Conservation (phyloP, 2,113 vertebrate species). For the Apaloderma vittatum region DNA sequence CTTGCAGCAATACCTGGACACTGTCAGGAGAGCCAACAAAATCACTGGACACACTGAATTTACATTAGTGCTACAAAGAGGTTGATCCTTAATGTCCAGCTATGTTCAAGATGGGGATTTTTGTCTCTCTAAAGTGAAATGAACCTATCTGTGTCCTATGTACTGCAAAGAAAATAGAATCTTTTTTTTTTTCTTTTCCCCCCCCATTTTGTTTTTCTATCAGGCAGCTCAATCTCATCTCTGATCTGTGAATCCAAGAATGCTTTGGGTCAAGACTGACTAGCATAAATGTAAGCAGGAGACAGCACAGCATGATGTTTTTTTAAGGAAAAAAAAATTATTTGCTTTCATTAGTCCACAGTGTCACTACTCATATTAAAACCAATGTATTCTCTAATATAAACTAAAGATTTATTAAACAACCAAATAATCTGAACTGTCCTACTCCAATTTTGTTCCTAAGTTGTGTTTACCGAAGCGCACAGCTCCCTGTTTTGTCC, state of each 20-base stretch:
- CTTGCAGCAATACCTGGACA: not conserved
- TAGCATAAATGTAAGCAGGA: not conserved
- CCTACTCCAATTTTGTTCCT: not conserved
- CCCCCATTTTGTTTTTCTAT: not conserved
- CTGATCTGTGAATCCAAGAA: not conserved
- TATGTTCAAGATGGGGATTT: not conserved
- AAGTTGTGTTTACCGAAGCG: not conserved
- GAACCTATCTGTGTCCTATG: not conserved
- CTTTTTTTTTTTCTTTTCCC: not conserved
- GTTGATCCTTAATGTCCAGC: not conserved
- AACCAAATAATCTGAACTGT: not conserved
- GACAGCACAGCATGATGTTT: not conserved
- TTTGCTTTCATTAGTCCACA: not conserved
- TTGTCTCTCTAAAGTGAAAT: not conserved
- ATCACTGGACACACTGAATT: not conserved
- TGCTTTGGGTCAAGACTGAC: not conserved
- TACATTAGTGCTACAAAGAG: not conserved
- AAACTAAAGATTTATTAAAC: not conserved
- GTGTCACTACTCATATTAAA: not conserved
- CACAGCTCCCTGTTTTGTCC: not conserved
- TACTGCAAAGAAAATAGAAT: not conserved
- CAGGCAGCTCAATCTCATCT: not conserved
- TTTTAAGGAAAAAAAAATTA: not conserved
- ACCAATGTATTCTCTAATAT: not conserved
- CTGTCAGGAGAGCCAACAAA: not conserved